These are phyloP conservation scores for Mya arenaria DNA, from an alignment of 1,140 invertebrate species.

Conservation along the genomic window DNA sequence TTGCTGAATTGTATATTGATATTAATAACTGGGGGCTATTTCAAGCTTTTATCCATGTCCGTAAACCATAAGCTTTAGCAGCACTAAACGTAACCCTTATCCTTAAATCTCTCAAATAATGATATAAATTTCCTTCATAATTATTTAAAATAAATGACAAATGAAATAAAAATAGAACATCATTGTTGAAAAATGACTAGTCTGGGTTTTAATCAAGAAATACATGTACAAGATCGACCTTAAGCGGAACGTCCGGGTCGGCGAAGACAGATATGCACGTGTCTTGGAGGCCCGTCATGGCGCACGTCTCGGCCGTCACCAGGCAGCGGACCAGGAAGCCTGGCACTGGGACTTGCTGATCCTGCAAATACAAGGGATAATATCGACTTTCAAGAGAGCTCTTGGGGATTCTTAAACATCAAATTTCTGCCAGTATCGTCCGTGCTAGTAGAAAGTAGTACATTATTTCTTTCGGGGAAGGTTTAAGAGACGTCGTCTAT, in stretches of 20 bases:
- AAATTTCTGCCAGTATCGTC: no score
- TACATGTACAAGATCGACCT: not conserved
- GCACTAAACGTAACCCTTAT: not conserved
- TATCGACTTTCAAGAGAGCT: no score
- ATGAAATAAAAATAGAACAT: no score
- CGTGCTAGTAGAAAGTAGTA: no score
- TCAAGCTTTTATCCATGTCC: not conserved
- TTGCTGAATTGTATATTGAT: not conserved
- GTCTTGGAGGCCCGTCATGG: not conserved
- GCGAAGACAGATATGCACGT: not conserved
- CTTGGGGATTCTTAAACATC: no score
- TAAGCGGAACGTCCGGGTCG: slow-evolving; percentile 15
- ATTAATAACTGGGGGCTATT: not conserved
- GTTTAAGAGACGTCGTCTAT: no score
- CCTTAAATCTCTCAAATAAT: no score
- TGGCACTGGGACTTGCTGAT: not conserved
- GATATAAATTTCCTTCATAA: no score
- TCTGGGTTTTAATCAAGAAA: no score
- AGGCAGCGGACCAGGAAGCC: slow-evolving; percentile 28
- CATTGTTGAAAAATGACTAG: no score
- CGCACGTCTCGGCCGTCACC: slow-evolving; percentile 11
- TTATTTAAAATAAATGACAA: no score
- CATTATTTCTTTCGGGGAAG: no score
- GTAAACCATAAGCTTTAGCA: not conserved
- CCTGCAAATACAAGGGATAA: slow-evolving; percentile 10